A percentile compares a stretch with the other conserved stretches of the same genome.
These are phyloP conservation scores for Phoxinus phoxinus DNA, from an alignment of 2,113 vertebrate genomes.

Conservation along the genomic window DNA sequence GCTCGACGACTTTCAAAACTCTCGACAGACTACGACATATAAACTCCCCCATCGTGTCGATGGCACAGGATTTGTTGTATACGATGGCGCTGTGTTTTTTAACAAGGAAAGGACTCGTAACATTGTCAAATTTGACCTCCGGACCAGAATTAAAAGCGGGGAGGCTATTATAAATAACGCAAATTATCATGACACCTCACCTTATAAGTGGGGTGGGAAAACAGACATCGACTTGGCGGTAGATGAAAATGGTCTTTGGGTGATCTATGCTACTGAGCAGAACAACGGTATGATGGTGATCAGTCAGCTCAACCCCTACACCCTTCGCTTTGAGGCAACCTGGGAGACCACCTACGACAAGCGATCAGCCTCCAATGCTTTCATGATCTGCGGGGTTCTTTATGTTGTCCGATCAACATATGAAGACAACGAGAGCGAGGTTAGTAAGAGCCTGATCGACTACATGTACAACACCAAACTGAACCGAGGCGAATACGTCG, in stretches of 20 bases:
- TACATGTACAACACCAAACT: constrained; percentile 95
- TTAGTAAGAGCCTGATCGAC: constrained; percentile 93
- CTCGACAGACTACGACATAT: constrained; percentile 93
- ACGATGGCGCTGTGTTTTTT: constrained; percentile 98
- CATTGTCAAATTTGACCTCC: constrained; percentile 98
- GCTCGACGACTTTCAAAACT: constrained; percentile 93
- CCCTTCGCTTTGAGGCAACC: constrained; percentile 94
- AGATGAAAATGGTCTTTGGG: constrained; percentile 98
- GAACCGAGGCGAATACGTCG: constrained; percentile 89
- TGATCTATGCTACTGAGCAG: constrained; percentile 98
- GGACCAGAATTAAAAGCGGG: constrained; percentile 98
- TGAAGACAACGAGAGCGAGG: constrained; percentile 97
- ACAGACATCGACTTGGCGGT: constrained; percentile 97
- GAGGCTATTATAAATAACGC: constrained; percentile 99
- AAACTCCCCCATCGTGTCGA: constrained; percentile 97
- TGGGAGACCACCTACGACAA: constrained; percentile 97
- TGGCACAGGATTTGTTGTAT: constrained; percentile 98
- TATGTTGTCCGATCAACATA: constrained; percentile 97
- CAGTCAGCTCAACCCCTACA: constrained; percentile 97
- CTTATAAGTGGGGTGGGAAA: constrained; percentile 98
- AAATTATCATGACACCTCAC: constrained; percentile 98
- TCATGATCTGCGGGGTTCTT: constrained; percentile 97
- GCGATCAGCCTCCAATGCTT: constrained; percentile 95
- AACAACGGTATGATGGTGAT: constrained; percentile 99
- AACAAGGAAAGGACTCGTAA: constrained; percentile 98